Evolutionary conservation across 2,888 invertebrate species (phyloP).

Genomic region (Pecten maximus): DNA sequence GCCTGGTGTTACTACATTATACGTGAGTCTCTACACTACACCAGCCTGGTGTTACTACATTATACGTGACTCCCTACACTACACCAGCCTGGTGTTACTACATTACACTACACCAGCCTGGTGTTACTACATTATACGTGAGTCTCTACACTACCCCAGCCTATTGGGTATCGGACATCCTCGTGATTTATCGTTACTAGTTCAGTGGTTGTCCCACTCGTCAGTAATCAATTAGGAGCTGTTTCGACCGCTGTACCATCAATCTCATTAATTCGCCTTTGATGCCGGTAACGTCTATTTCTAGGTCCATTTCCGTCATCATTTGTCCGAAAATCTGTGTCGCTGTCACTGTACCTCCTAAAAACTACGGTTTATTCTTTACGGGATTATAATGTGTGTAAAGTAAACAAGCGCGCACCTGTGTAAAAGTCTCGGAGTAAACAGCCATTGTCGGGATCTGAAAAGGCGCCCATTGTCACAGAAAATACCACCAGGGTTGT

Average conservation of each 20-base stretch:
- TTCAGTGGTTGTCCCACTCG: background rate
- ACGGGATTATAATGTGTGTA: background rate
- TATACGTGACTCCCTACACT: too few species aligned
- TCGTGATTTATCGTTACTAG: background rate
- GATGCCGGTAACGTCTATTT: conserved; percentile 10
- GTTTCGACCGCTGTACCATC: background rate
- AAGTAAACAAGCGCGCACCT: conserved; percentile 11
- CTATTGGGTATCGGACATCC: background rate
- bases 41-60: too few species aligned
- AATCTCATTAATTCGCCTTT: conserved; percentile 3
- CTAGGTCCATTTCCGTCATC: background rate
- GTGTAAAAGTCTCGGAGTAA: background rate
- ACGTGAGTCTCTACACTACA: too few species aligned
- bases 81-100: too few species aligned
- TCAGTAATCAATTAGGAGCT: background rate
- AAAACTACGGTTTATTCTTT: conserved; percentile 13
- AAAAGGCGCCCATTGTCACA: background rate
- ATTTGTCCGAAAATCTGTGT: background rate
- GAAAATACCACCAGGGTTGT: conserved; percentile 27
- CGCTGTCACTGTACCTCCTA: background rate
- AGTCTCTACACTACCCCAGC: background rate
- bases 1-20: too few species aligned
- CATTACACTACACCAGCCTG: too few species aligned
- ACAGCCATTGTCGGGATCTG: background rate
- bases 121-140: too few species aligned